These are phyloP conservation scores for Pomatorhinus ruficollis DNA, from an alignment of 2,113 vertebrate genomes.

Conservation along the genomic window DNA sequence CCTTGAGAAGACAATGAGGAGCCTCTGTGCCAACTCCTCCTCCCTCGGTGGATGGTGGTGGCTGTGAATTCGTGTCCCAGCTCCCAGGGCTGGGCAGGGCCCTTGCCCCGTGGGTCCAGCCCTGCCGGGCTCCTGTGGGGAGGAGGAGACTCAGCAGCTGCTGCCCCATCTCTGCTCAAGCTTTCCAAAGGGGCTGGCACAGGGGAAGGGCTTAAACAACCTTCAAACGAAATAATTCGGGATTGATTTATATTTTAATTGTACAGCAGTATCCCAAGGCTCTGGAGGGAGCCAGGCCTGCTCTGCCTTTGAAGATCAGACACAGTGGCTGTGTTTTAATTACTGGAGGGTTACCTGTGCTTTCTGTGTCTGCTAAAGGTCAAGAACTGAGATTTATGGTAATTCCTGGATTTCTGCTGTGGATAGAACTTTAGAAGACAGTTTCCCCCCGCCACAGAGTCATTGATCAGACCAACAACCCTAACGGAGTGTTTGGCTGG, in stretches of 20 bases:
- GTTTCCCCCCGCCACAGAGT: neutral
- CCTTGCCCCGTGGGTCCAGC: neutral
- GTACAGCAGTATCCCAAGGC: slow-evolving; percentile 42
- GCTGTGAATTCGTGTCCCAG: neutral
- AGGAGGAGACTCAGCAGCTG: slow-evolving; percentile 48
- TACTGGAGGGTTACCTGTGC: slow-evolving; percentile 43
- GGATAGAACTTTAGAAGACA: neutral
- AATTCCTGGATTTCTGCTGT: neutral
- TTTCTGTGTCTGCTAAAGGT: slow-evolving; percentile 39
- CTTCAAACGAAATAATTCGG: slow-evolving; percentile 56
- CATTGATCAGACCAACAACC: neutral
- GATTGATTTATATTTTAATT: slow-evolving; percentile 60
- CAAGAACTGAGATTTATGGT: neutral
- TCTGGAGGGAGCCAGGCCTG: slow-evolving; percentile 27
- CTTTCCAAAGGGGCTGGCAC: slow-evolving; percentile 43
- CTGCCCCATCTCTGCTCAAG: slow-evolving; percentile 30
- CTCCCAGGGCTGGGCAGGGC: accelerated
- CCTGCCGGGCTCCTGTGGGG: neutral
- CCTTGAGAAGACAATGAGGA: neutral
- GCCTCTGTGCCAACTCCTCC: neutral
- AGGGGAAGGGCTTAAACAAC: slow-evolving; percentile 65
- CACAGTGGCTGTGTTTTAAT: slow-evolving; percentile 49
- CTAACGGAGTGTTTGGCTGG: accelerated
- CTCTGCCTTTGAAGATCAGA: slow-evolving; percentile 66
- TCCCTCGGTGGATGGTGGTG: accelerated